Evolutionary conservation across 2,888 invertebrate species (phyloP), one percentile per base, ranked within the genome.

Genomic region (Polymixis flavicincta): DNA sequence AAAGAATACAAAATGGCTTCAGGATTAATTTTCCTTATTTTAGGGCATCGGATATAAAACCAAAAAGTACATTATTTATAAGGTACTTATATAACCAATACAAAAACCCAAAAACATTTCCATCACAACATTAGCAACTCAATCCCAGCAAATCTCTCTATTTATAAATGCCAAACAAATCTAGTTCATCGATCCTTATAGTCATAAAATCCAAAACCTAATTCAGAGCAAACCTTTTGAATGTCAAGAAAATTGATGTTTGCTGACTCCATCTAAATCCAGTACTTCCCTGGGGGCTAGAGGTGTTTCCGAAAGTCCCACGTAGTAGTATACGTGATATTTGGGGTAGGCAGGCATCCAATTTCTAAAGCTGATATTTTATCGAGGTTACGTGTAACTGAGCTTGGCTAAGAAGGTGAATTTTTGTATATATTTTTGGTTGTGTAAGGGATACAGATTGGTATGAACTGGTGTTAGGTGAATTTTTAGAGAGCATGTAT

Each of bases 351-450:
- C 82, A 86, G 85, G 74, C 84, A 80, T 80, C 89, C 90, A 88
- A 90, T 89, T 90, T 88, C 84, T 83, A 84, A 85, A 85, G 86
- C 73, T 80, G 76, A 85, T 87, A 87, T 83, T 90, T 89, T 90
- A 90, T 86, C 75, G 85, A 63, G 59, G 71, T 78, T 68, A 83
- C 89, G 88, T 88, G 88, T 80, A 83, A 71, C 69, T 59, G 83
- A 70, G 65, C 63, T 54, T 54, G 72, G 78, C 42, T 63, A 75
- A 75, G 55, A 64, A 69, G 52, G 60, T 50, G 74, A 72, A 79
- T 78, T 74, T 77, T 54, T 71, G 65, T 45, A 65, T 45, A 42
- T 67, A 67, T 71, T 76, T 83, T 50, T 54, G 42, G 48, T 78
- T 54, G 61, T n/a, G 8, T 45, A 28, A 17, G 13, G 3, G 22